These are phyloP conservation scores for Tethea ocularis DNA, from an alignment of 2,888 invertebrate species.

Conservation along the genomic window DNA sequence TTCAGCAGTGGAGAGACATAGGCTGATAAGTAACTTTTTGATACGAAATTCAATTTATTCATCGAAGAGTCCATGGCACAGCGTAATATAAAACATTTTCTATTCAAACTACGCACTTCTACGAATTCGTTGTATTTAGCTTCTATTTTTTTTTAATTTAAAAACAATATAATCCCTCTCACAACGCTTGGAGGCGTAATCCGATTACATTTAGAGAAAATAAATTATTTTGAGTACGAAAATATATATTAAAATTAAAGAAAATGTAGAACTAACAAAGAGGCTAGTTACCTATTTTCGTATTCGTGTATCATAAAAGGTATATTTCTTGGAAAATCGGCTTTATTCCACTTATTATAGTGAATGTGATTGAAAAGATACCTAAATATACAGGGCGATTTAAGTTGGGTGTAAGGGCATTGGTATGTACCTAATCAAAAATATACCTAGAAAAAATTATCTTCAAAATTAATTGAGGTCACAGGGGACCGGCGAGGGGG, in stretches of 20 bases:
- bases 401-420: too few species aligned
- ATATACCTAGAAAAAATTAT: too few species aligned
- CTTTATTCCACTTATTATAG: too few species aligned
- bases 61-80: neutral
- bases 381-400: neutral
- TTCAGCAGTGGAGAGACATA: too few species aligned
- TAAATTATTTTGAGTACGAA: neutral
- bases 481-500: too few species aligned
- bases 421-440: too few species aligned
- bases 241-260: neutral
- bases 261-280: neutral
- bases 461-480: too few species aligned
- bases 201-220: neutral
- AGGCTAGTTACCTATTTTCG: too few species aligned
- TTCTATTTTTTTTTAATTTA: conserved; percentile 30
- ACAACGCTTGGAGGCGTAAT: neutral
- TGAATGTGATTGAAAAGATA: neutral
- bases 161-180: conserved; percentile 39
- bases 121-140: conserved; percentile 14
- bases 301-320: too few species aligned
- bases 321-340: too few species aligned
- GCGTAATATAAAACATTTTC: conserved; percentile 16
- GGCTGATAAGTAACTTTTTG: too few species aligned
- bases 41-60: neutral
- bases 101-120: conserved; percentile 26